Evolutionary conservation across 1,140 invertebrate species (phyloP), one percentile per base, ranked within the genome.

Genomic region (Mesaphorura yosii): DNA sequence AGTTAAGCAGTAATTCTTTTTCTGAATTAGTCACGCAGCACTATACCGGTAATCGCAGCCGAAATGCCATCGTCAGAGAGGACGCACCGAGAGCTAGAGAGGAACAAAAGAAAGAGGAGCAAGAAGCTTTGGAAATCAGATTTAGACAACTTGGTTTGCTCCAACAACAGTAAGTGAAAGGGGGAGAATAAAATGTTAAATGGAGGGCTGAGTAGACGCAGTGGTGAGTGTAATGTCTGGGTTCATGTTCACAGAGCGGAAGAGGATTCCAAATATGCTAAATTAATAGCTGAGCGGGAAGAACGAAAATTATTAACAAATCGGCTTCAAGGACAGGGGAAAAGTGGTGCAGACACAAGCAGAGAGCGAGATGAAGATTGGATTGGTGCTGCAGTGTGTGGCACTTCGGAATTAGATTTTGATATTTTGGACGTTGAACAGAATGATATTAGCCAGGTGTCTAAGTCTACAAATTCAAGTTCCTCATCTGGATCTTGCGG

Each of bases 41-140:
- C 73, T 86, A 89, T 65, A 82, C 80, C 48, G 80, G 83, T 46
- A 95, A 95, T 70, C 81, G 86, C 60, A 79, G 77, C 51, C 76
- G 89, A 34, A 91, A 92, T 72, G 84, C 86, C 12, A 79, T 86
- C 49, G 85, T 93, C 1, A 74, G 91, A 20, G 82, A 90, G 67
- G 91, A 94, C 70, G 80, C 88, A 58, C 88, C 88, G 2, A 76
- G 81, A 57, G 90, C 90, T 0, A 72, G 81, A 51, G 77, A 81
- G 58, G 86, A 91, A 58, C 89, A 94, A 69, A 73, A 78, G 57
- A 73, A 81, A 59, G 87, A 89, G 66, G 76, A 82, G 64, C 71
- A 76, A 60, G 70, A 80, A 62, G 80, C 80, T 2, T 72, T 75
- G 58, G 69, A 74, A 19, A 68, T 75, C 28, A 73, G 74, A 47